These are phyloP conservation scores for Emydocephalus ijimae DNA, from an alignment of 2,113 vertebrate species.

Conservation along the genomic window DNA sequence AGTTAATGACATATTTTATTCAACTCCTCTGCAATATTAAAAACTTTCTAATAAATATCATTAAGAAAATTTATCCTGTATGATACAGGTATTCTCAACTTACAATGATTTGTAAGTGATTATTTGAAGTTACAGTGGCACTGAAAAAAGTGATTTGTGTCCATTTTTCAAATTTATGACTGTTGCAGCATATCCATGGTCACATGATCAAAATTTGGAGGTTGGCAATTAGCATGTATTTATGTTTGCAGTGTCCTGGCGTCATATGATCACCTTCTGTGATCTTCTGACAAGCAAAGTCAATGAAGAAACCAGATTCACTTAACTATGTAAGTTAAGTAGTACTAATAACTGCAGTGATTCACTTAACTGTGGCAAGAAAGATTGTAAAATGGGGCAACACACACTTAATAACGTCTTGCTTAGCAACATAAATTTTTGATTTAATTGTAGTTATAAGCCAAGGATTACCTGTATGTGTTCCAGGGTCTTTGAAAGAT, in stretches of 20 bases:
- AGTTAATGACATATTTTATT: slow-evolving; percentile 20
- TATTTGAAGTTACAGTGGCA: neutral
- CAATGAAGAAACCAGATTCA: no score
- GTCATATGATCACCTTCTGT: neutral
- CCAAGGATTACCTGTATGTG: no score
- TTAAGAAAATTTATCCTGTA: neutral
- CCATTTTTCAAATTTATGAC: neutral
- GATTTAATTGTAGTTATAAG: no score
- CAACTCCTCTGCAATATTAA: neutral
- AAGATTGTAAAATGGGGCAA: no score
- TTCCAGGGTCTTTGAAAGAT: no score
- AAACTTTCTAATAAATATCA: neutral
- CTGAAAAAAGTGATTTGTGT: neutral
- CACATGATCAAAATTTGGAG: neutral
- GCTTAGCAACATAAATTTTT: no score
- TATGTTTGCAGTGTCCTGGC: neutral
- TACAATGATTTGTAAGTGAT: neutral
- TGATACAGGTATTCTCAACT: neutral
- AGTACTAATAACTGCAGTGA: no score
- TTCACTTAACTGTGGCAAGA: no score
- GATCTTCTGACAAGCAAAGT: neutral
- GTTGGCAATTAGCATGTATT: neutral
- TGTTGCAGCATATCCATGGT: neutral
- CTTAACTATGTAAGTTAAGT: no score
- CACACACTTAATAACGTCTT: no score